phyloP scores from a whole-genome alignment of 2,888 invertebrate species.

The Perithous albicinctus region DNA sequence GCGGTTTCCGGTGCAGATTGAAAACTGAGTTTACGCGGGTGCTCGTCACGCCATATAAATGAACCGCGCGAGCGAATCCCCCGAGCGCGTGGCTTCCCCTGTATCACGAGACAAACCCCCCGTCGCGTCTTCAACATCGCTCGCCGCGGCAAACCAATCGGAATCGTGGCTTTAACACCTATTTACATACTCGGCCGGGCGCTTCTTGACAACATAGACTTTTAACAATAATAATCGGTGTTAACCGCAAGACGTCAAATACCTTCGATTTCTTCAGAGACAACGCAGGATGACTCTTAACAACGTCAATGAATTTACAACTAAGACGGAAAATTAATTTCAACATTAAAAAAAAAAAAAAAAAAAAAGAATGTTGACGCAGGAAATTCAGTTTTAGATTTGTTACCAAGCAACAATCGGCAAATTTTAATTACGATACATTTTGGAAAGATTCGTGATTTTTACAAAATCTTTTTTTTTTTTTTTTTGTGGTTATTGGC shows the following conservation, averaged over 20 bases:
- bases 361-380: too few relatives aligned
- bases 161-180: conserved; percentile 41
- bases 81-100: conserved; percentile 69
- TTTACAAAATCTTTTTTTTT: too few relatives aligned
- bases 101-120: conserved; percentile 67
- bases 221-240: conserved; percentile 28
- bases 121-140: conserved; percentile 71
- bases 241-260: background rate
- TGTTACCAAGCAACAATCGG: too few relatives aligned
- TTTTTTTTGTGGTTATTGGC: too few relatives aligned
- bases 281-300: background rate
- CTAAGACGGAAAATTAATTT: too few relatives aligned
- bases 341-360: too few relatives aligned
- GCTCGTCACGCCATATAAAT: conserved; percentile 77
- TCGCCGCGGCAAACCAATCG: conserved; percentile 70
- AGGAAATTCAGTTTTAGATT: too few relatives aligned
- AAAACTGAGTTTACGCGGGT: conserved; percentile 76
- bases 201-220: conserved; percentile 53
- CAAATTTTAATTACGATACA: too few relatives aligned
- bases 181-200: conserved; percentile 59
- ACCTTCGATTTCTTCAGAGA: background rate
- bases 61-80: conserved; percentile 70
- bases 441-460: too few relatives aligned
- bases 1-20: conserved; percentile 65
- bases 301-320: background rate